Evolutionary conservation across 2,888 invertebrate species (phyloP).

Genomic region (Leptinotarsa rubiginosa): DNA sequence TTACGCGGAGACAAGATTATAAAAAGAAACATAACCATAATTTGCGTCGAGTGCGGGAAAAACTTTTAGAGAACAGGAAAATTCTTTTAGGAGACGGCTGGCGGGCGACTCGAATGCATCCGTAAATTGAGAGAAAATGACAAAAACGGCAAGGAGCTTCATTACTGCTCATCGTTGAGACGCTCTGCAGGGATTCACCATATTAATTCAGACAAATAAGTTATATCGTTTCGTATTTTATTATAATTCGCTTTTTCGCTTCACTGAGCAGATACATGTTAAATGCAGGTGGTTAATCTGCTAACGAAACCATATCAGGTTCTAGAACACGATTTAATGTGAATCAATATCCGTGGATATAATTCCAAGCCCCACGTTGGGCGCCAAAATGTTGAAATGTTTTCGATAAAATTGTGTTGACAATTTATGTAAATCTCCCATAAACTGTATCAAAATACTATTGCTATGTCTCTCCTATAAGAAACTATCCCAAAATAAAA

Average conservation of each 20-base stretch:
- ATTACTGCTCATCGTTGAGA: constrained; percentile 54
- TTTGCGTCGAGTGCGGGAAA: constrained; percentile 49
- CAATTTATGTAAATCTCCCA: too few relatives aligned
- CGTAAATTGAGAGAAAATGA: constrained; percentile 40
- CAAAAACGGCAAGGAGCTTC: constrained; percentile 5
- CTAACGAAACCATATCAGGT: too few relatives aligned
- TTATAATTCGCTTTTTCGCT: constrained; percentile 38
- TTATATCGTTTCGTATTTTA: constrained; percentile 57
- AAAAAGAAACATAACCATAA: constrained; percentile 53
- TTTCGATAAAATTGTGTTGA: too few relatives aligned
- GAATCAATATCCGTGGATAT: too few relatives aligned
- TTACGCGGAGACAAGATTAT: constrained; percentile 50
- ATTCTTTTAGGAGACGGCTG: constrained; percentile 36
- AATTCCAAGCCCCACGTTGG: too few relatives aligned
- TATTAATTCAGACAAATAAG: constrained; percentile 57
- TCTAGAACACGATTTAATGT: too few relatives aligned
- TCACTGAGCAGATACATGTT: background rate
- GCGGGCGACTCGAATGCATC: constrained; percentile 15
- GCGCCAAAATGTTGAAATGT: too few relatives aligned
- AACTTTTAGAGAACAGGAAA: constrained; percentile 46
- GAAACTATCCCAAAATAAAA: too few relatives aligned
- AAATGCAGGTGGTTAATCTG: too few relatives aligned
- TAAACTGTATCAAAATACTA: too few relatives aligned
- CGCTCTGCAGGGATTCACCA: constrained; percentile 56
- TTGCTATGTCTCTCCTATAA: too few relatives aligned